phyloP scores from a whole-genome alignment of 2,888 invertebrate species.

The Caenorhabditis japonica region DNA sequence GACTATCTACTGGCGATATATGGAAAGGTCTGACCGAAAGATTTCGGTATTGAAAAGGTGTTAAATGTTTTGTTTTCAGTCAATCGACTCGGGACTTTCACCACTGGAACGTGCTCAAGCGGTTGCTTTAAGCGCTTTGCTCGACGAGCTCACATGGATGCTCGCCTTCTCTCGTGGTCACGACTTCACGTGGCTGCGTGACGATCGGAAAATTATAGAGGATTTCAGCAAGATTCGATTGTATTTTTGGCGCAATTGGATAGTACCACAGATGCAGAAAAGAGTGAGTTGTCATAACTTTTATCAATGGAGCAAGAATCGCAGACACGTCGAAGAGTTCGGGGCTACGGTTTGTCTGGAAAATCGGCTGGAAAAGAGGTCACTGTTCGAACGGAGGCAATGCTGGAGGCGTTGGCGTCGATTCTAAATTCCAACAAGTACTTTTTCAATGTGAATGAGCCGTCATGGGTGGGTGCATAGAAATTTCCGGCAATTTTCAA shows the following conservation, averaged over 20 bases:
- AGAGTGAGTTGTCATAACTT: conserved; percentile 13
- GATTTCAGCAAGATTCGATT: conserved; percentile 37
- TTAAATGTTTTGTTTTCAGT: conserved; percentile 29
- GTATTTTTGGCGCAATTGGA: conserved; percentile 50
- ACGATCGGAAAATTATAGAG: conserved; percentile 48
- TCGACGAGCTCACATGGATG: conserved; percentile 54
- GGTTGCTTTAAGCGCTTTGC: conserved; percentile 44
- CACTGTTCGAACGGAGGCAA: conserved; percentile 32
- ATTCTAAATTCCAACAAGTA: conserved; percentile 36
- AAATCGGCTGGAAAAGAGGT: conserved; percentile 40
- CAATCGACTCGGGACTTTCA: conserved; percentile 33
- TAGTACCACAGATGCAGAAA: conserved; percentile 46
- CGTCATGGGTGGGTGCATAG: conserved; percentile 34
- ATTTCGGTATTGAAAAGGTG: background rate
- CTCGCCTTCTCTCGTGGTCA: conserved; percentile 43
- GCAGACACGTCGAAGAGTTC: conserved; percentile 39
- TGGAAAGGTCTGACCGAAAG: conserved; percentile 35
- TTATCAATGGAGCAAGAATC: background rate
- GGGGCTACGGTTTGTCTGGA: conserved; percentile 48
- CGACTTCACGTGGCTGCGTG: conserved; percentile 46
- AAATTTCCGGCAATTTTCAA: conserved; percentile 7
- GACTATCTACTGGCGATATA: conserved; percentile 45
- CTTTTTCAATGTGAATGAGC: conserved; percentile 46
- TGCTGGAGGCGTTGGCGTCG: conserved; percentile 44
- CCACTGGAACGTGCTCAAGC: conserved; percentile 50